Percentiles rank a stretch among this genome's conserved stretches.
Conservation (phyloP, 2,888 invertebrate genomes). For the Scaeva pyrastri region DNA sequence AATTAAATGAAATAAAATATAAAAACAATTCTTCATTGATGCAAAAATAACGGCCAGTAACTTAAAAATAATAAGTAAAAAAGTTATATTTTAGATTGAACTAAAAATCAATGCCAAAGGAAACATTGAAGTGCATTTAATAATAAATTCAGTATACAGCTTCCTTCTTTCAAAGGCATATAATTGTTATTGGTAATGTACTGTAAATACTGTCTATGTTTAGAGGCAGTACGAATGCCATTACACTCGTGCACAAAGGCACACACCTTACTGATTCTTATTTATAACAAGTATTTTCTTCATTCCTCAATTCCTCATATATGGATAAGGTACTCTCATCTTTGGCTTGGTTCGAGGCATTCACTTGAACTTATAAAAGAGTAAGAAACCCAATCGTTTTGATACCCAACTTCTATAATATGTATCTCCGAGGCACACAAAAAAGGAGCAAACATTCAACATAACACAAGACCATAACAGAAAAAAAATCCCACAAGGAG, state of each 20-base stretch:
- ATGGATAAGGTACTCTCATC: not conserved
- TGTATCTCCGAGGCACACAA: no score
- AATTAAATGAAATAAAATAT: no score
- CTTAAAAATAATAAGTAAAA: no score
- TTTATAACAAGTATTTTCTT: not conserved
- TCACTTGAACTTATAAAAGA: not conserved
- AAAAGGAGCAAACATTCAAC: not conserved
- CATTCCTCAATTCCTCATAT: not conserved
- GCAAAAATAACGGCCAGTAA: no score
- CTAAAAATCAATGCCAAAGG: no score
- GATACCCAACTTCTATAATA: not conserved
- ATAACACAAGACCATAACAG: not conserved
- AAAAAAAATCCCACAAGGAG: conserved; percentile 1
- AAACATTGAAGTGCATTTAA: no score
- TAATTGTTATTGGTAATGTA: not conserved
- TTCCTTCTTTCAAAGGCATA: no score
- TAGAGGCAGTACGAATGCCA: not conserved
- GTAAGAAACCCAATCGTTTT: not conserved
- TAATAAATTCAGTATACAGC: no score
- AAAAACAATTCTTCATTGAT: no score
- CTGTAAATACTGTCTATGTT: no score
- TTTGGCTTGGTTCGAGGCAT: not conserved
- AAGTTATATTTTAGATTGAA: no score
- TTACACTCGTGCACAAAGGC: not conserved
- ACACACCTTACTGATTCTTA: conserved; percentile 1